Percentiles rank a stretch among this genome's conserved stretches.
Evolutionary conservation across 2,888 invertebrate genomes (phyloP).

Genomic region (Drepanosiphum platanoidis): DNA sequence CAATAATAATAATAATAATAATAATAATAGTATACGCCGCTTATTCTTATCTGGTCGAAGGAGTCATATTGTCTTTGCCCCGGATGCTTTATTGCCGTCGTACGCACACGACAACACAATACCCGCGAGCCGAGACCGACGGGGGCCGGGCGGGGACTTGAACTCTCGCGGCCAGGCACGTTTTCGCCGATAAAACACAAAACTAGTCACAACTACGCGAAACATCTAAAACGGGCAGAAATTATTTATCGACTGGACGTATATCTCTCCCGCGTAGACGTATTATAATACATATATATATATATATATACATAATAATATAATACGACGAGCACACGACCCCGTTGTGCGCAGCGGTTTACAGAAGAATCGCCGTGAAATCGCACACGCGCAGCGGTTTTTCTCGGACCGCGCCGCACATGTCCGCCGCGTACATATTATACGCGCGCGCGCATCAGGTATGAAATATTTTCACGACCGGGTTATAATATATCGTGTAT

Average conservation of each 20-base stretch:
- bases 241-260: constrained; percentile 54
- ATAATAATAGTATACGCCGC: not conserved
- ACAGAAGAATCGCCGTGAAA: constrained; percentile 54
- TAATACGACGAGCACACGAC: constrained; percentile 15
- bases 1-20: too few relatives aligned
- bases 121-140: constrained; percentile 3
- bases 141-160: constrained; percentile 32
- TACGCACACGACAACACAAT: constrained; percentile 35
- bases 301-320: not conserved
- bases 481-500: not conserved
- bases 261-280: not conserved
- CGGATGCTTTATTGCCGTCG: constrained; percentile 55
- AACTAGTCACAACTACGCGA: constrained; percentile 46
- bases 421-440: not conserved
- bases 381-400: constrained; percentile 34
- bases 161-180: constrained; percentile 43
- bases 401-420: not conserved
- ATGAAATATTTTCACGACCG: too few relatives aligned
- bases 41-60: constrained; percentile 26
- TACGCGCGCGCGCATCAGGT: not conserved
- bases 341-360: constrained; percentile 34
- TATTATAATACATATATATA: not conserved
- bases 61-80: constrained; percentile 59
- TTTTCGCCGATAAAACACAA: constrained; percentile 58
- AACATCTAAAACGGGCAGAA: constrained; percentile 54